Evolutionary conservation across 1,140 invertebrate species (phyloP).

Genomic region (Homarus americanus): DNA sequence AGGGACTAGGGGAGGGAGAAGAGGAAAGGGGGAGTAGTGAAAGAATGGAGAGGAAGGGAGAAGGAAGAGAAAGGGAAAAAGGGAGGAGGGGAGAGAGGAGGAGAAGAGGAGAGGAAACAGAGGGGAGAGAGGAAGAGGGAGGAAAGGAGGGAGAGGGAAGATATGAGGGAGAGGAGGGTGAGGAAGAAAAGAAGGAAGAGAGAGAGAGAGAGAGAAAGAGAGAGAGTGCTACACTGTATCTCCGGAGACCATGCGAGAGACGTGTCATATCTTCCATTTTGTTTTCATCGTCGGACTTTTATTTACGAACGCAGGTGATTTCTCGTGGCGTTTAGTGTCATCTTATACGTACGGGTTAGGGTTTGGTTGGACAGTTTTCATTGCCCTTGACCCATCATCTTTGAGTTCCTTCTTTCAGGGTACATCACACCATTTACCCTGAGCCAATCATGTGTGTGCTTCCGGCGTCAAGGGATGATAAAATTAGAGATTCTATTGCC

Average conservation of each 20-base stretch:
- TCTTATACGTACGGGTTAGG: slow-evolving; percentile 21
- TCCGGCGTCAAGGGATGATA: neutral
- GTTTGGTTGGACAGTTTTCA: slow-evolving; percentile 35
- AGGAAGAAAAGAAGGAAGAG: neutral
- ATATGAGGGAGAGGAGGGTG: neutral
- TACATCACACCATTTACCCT: slow-evolving; percentile 7
- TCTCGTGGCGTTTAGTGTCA: slow-evolving; percentile 13
- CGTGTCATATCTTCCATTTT: too few relatives aligned
- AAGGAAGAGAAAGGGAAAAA: too few relatives aligned
- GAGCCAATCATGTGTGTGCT: neutral
- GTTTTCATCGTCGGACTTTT: slow-evolving; percentile 29
- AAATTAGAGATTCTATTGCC: slow-evolving; percentile 24
- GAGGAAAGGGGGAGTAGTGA: too few relatives aligned
- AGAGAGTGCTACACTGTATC: neutral
- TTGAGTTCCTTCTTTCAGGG: neutral
- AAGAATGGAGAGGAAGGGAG: too few relatives aligned
- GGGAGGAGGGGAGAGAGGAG: too few relatives aligned
- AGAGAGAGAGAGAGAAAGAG: neutral
- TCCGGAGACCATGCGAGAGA: too few relatives aligned
- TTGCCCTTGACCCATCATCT: slow-evolving; percentile 12
- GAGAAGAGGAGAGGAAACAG: neutral
- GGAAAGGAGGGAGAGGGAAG: neutral
- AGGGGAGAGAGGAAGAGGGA: neutral
- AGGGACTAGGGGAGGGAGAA: too few relatives aligned
- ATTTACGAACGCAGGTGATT: slow-evolving; percentile 12